Percentiles rank a stretch among this genome's conserved stretches.
These are phyloP conservation scores for Eristalis pertinax DNA, from an alignment of 2,888 invertebrate genomes.

Conservation along the genomic window DNA sequence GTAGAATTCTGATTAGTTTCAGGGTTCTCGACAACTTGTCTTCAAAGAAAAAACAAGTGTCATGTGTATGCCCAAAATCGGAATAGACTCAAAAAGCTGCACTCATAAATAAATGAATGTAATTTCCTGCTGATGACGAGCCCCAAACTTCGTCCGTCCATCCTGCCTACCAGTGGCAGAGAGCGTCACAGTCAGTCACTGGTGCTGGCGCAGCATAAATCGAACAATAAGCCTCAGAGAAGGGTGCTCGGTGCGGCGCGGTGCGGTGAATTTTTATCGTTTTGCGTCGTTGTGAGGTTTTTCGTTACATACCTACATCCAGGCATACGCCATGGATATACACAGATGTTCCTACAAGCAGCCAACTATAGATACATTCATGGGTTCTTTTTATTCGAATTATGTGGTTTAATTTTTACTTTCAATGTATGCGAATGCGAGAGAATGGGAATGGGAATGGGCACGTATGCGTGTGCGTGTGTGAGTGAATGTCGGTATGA, in stretches of 20 bases:
- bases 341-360: background rate
- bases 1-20: too few species aligned
- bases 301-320: constrained; percentile 15
- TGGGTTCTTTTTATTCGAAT: background rate
- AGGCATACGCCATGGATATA: too few species aligned
- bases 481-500: too few species aligned
- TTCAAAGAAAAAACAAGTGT: background rate
- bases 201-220: background rate
- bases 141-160: constrained; percentile 37
- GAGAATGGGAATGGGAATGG: background rate
- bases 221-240: background rate
- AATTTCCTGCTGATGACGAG: constrained; percentile 42
- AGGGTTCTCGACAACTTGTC: too few species aligned
- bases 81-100: background rate
- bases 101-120: constrained; percentile 25
- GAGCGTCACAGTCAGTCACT: background rate
- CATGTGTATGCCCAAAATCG: background rate
- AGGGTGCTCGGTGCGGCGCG: background rate
- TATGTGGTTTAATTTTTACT: constrained; percentile 11
- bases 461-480: background rate
- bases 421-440: background rate
- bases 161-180: background rate
- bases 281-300: constrained; percentile 57
- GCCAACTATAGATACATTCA: constrained; percentile 11
- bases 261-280: constrained; percentile 38